These are phyloP conservation scores for Eospalax fontanierii DNA, from an alignment of 2,797 vertebrate species.

Conservation along the genomic window DNA sequence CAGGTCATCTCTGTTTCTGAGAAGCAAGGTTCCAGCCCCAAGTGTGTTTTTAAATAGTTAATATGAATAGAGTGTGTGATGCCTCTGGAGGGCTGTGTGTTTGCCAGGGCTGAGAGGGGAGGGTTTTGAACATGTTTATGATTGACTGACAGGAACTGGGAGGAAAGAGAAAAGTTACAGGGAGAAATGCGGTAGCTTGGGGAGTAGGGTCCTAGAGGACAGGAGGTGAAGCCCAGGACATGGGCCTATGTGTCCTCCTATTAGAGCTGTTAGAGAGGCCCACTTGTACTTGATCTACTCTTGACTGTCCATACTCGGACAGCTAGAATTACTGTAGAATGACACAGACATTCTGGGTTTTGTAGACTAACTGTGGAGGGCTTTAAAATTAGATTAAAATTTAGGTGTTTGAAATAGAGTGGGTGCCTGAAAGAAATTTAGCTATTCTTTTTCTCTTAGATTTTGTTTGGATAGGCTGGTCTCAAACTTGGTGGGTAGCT, in stretches of 20 bases:
- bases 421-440: neutral
- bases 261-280: accelerated
- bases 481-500: neutral
- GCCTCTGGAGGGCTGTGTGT: neutral
- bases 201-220: neutral
- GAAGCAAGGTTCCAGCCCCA: neutral
- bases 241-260: neutral
- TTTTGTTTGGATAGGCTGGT: too few species aligned
- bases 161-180: neutral
- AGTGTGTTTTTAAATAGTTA: neutral
- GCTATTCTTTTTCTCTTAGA: neutral
- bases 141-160: neutral
- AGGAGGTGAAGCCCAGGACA: neutral
- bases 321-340: neutral
- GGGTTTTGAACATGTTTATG: neutral
- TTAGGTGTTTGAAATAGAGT: neutral
- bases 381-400: neutral
- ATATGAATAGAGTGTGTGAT: neutral
- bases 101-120: neutral
- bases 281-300: neutral
- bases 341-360: neutral
- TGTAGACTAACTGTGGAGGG: neutral
- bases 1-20: neutral
- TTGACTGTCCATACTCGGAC: too few species aligned
- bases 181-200: neutral